Conservation (phyloP, 2,797 vertebrate species). For the Macrochelys suwanniensis region DNA sequence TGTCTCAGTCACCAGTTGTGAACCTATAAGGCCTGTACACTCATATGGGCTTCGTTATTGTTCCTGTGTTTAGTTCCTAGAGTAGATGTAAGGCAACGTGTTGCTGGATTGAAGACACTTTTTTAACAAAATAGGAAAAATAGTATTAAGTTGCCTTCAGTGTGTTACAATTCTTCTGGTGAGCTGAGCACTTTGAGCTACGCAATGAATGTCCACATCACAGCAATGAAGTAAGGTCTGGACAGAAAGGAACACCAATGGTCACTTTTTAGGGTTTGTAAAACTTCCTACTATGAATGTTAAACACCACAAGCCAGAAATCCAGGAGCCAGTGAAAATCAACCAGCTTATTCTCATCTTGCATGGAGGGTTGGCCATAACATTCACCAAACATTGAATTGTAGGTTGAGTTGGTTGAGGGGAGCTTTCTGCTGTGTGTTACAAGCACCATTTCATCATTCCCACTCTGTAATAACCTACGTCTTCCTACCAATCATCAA, state of each 20-base stretch:
- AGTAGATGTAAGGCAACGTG: conserved; percentile 49
- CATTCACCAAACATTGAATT: accelerated
- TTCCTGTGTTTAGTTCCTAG: conserved; percentile 64
- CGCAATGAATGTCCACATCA: not conserved
- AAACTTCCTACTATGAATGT: conserved; percentile 27
- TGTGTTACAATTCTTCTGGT: not conserved
- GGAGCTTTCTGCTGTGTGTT: not conserved
- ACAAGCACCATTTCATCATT: not conserved
- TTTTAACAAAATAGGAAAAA: conserved; percentile 61
- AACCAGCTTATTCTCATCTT: not conserved
- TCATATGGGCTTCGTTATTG: conserved; percentile 48
- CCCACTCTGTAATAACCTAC: not conserved
- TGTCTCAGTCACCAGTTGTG: conserved; percentile 68
- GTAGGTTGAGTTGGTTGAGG: not conserved
- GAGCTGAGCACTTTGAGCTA: conserved; percentile 11
- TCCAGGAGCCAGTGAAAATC: not conserved
- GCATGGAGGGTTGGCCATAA: not conserved
- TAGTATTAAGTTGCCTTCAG: conserved; percentile 48
- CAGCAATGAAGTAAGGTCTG: not conserved
- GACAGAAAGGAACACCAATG: not conserved
- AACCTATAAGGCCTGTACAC: not conserved
- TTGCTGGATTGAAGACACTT: conserved; percentile 62
- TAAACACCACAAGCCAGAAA: conserved; percentile 30
- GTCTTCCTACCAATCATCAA: not conserved
- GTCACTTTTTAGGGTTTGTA: not conserved